Percentiles rank a stretch among this genome's conserved stretches.
These are phyloP conservation scores for Champsocephalus gunnari DNA, from an alignment of 2,797 vertebrate species.

Conservation along the genomic window DNA sequence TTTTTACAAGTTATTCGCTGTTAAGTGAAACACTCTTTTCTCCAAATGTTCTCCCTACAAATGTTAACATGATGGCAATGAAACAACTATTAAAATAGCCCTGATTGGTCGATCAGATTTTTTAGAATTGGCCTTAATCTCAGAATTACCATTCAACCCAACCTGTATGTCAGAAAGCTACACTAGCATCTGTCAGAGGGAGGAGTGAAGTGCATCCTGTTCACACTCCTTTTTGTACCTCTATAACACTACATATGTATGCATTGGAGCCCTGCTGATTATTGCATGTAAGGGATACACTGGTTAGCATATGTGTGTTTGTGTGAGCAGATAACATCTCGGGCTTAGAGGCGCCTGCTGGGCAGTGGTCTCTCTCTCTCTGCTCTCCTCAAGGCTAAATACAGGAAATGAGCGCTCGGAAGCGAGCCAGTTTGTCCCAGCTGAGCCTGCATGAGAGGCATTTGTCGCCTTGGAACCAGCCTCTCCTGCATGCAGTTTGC, in stretches of 20 bases:
- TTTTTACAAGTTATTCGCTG: constrained; percentile 16
- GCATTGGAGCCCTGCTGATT: constrained; percentile 53
- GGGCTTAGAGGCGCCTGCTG: constrained; percentile 69
- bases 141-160: constrained; percentile 30
- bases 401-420: constrained; percentile 75
- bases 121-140: constrained; percentile 31
- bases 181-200: constrained; percentile 31
- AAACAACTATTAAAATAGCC: constrained; percentile 37
- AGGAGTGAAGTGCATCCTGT: constrained; percentile 34
- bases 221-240: constrained; percentile 33
- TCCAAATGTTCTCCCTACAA: constrained; percentile 15
- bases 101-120: constrained; percentile 33
- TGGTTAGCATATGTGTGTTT: constrained; percentile 43
- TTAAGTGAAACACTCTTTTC: constrained; percentile 12
- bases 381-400: constrained; percentile 75
- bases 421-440: constrained; percentile 66
- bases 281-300: constrained; percentile 49
- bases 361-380: constrained; percentile 64
- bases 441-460: constrained; percentile 61
- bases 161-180: constrained; percentile 16
- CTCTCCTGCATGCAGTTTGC: constrained; percentile 44
- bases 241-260: constrained; percentile 54
- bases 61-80: constrained; percentile 33
- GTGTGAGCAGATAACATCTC: constrained; percentile 78
- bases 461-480: constrained; percentile 50